phyloP scores from a whole-genome alignment of 2,888 invertebrate species.

The Beris morrisii region DNA sequence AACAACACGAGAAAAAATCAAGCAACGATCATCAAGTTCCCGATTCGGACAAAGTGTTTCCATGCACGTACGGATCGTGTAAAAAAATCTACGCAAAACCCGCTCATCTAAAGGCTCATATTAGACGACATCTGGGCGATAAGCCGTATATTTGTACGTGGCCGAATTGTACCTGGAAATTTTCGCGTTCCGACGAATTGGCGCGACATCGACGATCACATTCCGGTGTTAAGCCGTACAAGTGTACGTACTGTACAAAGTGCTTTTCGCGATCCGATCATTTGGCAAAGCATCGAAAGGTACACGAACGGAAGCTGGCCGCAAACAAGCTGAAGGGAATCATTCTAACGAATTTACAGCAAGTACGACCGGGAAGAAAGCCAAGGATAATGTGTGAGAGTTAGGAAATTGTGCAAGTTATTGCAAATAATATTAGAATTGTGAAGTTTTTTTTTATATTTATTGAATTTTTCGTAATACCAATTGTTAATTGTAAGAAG shows the following conservation, averaged over 20 bases:
- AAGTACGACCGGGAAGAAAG: constrained; percentile 53
- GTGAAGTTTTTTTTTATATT: too few species aligned
- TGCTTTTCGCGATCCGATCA: constrained; percentile 93
- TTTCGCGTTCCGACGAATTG: constrained; percentile 92
- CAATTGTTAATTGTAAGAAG: too few species aligned
- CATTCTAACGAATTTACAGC: constrained; percentile 48
- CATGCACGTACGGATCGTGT: constrained; percentile 71
- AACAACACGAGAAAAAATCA: neutral
- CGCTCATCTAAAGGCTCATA: constrained; percentile 86
- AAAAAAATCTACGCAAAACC: constrained; percentile 85
- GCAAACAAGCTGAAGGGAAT: constrained; percentile 49
- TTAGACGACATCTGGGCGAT: constrained; percentile 80
- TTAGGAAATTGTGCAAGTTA: constrained; percentile 5
- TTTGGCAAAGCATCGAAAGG: constrained; percentile 86
- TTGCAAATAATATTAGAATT: too few species aligned
- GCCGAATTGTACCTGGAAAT: constrained; percentile 87
- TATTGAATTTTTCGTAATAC: too few species aligned
- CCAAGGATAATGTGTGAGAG: constrained; percentile 39
- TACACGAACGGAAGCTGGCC: constrained; percentile 68
- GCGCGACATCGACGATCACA: constrained; percentile 93
- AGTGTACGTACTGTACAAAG: constrained; percentile 84
- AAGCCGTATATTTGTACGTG: constrained; percentile 74
- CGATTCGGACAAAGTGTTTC: constrained; percentile 54
- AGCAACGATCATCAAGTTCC: neutral
- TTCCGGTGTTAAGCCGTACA: constrained; percentile 92